Evolutionary conservation across 2,888 invertebrate genomes (phyloP), one percentile per base, ranked within the genome.

Genomic region (Drosophila aldrichi): DNA sequence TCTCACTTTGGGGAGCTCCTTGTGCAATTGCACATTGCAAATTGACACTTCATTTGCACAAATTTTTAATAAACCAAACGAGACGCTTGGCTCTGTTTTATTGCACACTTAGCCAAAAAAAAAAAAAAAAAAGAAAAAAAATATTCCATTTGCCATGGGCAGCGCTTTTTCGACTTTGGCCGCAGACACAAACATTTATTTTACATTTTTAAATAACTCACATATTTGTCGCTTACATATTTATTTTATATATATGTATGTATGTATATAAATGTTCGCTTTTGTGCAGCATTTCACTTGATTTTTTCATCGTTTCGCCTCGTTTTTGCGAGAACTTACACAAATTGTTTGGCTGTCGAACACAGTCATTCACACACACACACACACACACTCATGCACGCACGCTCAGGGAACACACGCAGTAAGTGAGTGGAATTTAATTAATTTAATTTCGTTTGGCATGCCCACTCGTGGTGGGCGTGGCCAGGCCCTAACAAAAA

Each of bases 161-260:
- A 59, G 32, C 25, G 68, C 49, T 68, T 71, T 77, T 54, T 36
- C 55, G 69, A 62, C 71, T 76, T 61, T 36, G 65, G 63, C 82
- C 70, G 62, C 88, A 83, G 70, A 73, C 64, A 57, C 79, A 88
- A 88, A 79, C 88, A 85, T 88, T 88, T 88, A 71, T 79, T 88
- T 75, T 66, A 79, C 62, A 77, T 88, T 79, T 79, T 79, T 71
- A 82, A 85, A 88, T 82, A 74, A 82, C 67, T 77, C 82, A 55
- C 79, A 68, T 62, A 72, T 82, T 70, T 81, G 64, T 69, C 43
- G 22, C 25, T 55, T 7, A 25, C 25, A 25, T 25, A 25, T 60
- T 66, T 77, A 46, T 52, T 59, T 49, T 57, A 3, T 6, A 29
- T 49, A 43, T 59, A 59, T 56, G 46, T 57, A 38, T 57, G 4